Percentiles rank a stretch among this genome's conserved stretches.
Conservation (phyloP, 2,888 invertebrate species). For the Acanthosoma haemorrhoidale region DNA sequence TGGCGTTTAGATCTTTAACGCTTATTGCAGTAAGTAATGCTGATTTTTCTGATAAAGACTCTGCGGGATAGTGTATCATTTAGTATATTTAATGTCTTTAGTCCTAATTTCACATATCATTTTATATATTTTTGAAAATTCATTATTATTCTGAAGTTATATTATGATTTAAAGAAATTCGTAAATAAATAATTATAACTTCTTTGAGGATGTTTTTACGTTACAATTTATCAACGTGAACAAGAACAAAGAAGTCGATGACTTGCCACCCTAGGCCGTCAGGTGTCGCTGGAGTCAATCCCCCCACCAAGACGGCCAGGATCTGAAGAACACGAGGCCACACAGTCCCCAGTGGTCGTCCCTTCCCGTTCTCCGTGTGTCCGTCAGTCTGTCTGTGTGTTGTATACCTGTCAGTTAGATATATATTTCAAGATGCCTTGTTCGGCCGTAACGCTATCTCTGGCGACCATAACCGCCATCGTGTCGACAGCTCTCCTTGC, state of each 20-base stretch:
- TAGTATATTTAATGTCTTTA: too few species aligned
- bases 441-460: slow-evolving; percentile 88
- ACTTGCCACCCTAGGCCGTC: background rate
- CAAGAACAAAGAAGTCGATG: background rate
- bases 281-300: slow-evolving; percentile 10
- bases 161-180: too few species aligned
- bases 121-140: too few species aligned
- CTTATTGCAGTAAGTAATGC: too few species aligned
- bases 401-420: background rate
- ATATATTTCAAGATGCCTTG: slow-evolving; percentile 67
- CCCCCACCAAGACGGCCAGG: background rate
- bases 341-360: slow-evolving; percentile 1
- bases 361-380: background rate
- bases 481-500: slow-evolving; percentile 87
- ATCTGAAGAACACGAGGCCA: background rate
- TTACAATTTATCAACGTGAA: too few species aligned
- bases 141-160: too few species aligned
- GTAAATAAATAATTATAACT: too few species aligned
- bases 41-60: too few species aligned
- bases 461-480: slow-evolving; percentile 93
- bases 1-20: too few species aligned
- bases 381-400: background rate
- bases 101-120: too few species aligned
- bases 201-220: too few species aligned
- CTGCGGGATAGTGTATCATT: too few species aligned